Base-by-base conservation (phyloP, 2,113 vertebrate species). In the Toxotes chatareus region DNA sequence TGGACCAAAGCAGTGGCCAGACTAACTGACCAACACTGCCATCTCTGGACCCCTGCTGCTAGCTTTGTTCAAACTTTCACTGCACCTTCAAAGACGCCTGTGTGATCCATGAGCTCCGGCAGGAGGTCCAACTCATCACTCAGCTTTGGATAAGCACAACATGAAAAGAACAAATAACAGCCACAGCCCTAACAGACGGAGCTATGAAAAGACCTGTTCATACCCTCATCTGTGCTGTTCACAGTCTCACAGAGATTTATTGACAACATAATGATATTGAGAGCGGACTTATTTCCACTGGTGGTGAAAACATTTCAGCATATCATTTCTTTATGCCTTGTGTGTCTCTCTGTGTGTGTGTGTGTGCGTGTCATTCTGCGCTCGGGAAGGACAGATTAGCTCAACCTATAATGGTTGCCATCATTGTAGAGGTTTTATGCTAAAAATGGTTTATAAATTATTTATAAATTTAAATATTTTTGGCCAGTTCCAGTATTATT, bases 201-300 rank as follows among this genome's bases (percentile, higher is more conserved):
- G 31, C 32, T 40, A 14, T 36, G 49, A 27, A 16, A 59, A 56
- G 21, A 36, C 7, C 46, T 56, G 21, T 17, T 56, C 38, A 16
- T n/a, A 10, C 19, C 56, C 49, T 16, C 42, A 27, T 49, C 36
- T 67, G 2, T 36, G 5, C 7, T 76, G n/a, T 49, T 53, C 14
- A 64, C 40, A 47, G 46, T 31, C 42, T 38, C 42, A 8, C 40
- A 7, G 7, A 17, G 63, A 63, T 62, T 60, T 51, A 80, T 63
- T 17, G 80, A 87, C 13, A 7, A 72, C 32, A 72, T 80, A 63
- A 80, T 69, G 36, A 55, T 44, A 40, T 27, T 27, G 53, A 31
- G 5, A 34, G 17, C 4, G n/a, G 7, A 57, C 53, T 76, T 77
- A 53, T 44, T 80, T 65, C 59, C 11, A 27, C 51, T 31, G 57